phyloP scores from a whole-genome alignment of 2,888 invertebrate genomes.

The Hybos culiciformis region DNA sequence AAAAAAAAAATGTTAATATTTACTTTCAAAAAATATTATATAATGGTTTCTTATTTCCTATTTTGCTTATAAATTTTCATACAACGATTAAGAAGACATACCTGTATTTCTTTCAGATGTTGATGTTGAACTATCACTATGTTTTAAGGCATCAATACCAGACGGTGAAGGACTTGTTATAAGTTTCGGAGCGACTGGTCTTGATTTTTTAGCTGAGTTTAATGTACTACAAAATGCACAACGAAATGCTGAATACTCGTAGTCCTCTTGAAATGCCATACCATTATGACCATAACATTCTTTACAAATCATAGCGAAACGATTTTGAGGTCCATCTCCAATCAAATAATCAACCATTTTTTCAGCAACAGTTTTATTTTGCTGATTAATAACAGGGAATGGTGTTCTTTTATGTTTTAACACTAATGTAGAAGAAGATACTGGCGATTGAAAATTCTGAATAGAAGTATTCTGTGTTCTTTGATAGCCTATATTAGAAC shows the following conservation, averaged over 20 bases:
- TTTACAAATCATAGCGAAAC: slow-evolving; percentile 89
- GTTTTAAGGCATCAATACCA: slow-evolving; percentile 8
- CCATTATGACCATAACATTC: slow-evolving; percentile 91
- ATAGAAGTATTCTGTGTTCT: not conserved
- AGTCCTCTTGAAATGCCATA: slow-evolving; percentile 58
- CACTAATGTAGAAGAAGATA: too few species aligned
- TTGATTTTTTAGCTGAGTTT: slow-evolving; percentile 80
- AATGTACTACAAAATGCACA: slow-evolving; percentile 82
- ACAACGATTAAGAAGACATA: not conserved
- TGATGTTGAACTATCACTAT: slow-evolving; percentile 19
- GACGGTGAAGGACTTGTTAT: not conserved
- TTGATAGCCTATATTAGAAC: too few species aligned
- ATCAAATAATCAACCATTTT: slow-evolving; percentile 86
- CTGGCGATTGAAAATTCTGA: not conserved
- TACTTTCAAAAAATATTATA: too few species aligned
- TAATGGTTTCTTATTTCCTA: too few species aligned
- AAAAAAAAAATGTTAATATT: too few species aligned
- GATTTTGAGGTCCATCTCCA: slow-evolving; percentile 88
- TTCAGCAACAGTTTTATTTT: slow-evolving; percentile 66
- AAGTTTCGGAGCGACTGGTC: slow-evolving; percentile 59
- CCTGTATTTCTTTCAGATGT: slow-evolving; percentile 12
- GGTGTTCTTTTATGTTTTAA: slow-evolving; percentile 29
- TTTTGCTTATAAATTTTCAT: too few species aligned
- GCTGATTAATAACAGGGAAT: slow-evolving; percentile 36
- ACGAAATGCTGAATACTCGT: slow-evolving; percentile 63